Conservation (phyloP, 2,888 invertebrate genomes). For the Thera obeliscata region DNA sequence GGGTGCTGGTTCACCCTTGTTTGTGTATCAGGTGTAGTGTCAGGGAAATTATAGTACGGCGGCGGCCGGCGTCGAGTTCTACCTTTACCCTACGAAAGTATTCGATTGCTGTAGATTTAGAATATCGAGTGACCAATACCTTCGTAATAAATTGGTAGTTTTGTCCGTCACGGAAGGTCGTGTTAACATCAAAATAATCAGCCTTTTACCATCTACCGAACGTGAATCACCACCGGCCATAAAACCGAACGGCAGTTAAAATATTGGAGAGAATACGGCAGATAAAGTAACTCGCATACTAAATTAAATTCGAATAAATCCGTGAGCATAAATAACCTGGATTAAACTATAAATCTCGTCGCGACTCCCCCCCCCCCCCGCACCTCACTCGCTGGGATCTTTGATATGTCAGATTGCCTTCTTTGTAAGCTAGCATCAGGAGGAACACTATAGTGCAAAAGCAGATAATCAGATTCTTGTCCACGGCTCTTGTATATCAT, state of each 20-base stretch:
- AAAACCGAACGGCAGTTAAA: slow-evolving; percentile 24
- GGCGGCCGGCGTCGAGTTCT: no score
- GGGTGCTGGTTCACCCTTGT: no score
- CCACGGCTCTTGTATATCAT: no score
- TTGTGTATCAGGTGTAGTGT: no score
- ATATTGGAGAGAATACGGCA: slow-evolving; percentile 25
- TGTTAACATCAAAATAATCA: slow-evolving; percentile 15
- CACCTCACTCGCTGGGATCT: not conserved
- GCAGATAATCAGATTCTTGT: no score
- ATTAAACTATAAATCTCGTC: slow-evolving; percentile 34
- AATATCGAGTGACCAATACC: not conserved
- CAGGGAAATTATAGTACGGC: no score
- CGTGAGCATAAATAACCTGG: slow-evolving; percentile 30
- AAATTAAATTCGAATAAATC: slow-evolving; percentile 35
- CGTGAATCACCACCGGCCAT: slow-evolving; percentile 7
- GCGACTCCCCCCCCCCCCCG: slow-evolving; percentile 2
- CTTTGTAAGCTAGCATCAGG: not conserved
- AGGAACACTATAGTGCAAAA: no score
- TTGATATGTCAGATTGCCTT: no score
- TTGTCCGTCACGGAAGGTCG: not conserved
- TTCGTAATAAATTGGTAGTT: not conserved
- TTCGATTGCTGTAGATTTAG: not conserved
- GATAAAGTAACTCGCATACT: slow-evolving; percentile 29
- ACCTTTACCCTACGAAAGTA: not conserved
- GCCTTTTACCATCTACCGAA: not conserved